phyloP scores from a whole-genome alignment of 2,113 vertebrate species.

The Bubo scandiacus region DNA sequence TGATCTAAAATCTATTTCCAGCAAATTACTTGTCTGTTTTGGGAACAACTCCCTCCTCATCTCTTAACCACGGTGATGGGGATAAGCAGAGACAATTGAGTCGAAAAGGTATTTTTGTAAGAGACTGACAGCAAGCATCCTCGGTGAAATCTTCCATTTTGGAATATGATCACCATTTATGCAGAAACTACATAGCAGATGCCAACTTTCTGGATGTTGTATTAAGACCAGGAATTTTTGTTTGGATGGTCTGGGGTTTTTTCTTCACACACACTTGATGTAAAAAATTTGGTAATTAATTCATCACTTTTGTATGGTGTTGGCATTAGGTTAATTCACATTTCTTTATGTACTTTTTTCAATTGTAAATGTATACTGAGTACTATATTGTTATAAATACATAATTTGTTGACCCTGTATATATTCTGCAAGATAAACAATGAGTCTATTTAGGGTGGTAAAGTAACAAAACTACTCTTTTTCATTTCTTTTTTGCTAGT shows the following conservation, averaged over 20 bases:
- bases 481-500: neutral
- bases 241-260: neutral
- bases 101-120: conserved; percentile 9
- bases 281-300: neutral
- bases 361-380: neutral
- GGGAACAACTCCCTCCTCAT: neutral
- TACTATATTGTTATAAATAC: neutral
- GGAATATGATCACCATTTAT: neutral
- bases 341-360: neutral
- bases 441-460: neutral
- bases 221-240: neutral
- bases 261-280: neutral
- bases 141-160: neutral
- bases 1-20: conserved; percentile 42
- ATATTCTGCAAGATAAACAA: neutral
- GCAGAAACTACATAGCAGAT: neutral
- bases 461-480: neutral
- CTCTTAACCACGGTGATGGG: neutral
- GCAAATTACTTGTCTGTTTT: conserved; percentile 20
- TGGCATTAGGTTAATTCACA: neutral
- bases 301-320: neutral
- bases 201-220: neutral
- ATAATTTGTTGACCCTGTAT: neutral
- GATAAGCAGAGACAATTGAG: neutral
- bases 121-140: neutral